Percentiles rank a stretch among this genome's conserved stretches.
phyloP scores from a whole-genome alignment of 2,113 vertebrate species.

The Trogon melanurus region DNA sequence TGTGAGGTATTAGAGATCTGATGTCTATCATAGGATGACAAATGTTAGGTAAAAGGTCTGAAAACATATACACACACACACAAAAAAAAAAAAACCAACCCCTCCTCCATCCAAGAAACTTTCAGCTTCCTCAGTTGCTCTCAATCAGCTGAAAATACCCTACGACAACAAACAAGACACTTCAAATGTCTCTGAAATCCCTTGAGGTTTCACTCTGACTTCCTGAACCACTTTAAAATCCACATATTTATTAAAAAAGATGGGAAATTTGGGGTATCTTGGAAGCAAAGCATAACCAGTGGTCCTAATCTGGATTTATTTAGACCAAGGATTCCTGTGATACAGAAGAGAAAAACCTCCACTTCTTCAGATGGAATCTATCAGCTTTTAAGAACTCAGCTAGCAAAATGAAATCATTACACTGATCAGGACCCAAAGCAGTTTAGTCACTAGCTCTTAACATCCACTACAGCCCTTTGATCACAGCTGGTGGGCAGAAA shows the following conservation, averaged over 20 bases:
- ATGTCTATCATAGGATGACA: background rate
- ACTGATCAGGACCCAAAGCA: background rate
- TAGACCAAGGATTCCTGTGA: background rate
- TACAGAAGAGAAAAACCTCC: background rate
- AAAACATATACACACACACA: background rate
- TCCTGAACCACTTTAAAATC: background rate
- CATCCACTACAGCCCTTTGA: background rate
- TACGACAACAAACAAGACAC: background rate
- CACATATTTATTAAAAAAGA: background rate
- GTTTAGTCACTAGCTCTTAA: background rate
- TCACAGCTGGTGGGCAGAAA: background rate
- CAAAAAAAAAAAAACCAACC: background rate
- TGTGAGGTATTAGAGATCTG: background rate
- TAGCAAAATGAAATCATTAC: background rate
- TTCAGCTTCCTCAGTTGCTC: background rate
- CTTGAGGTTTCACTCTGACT: background rate
- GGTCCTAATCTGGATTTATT: background rate
- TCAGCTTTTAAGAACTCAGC: background rate
- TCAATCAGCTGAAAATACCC: background rate
- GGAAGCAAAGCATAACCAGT: background rate
- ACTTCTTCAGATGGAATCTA: background rate
- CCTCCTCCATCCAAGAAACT: background rate
- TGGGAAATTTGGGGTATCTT: background rate
- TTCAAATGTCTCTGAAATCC: slow-evolving; percentile 7
- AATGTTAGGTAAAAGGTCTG: background rate